A percentile compares a stretch with the other conserved stretches of the same genome.
Evolutionary conservation across 2,888 invertebrate species (phyloP).

Genomic region (Ptycholaimellus sp.): DNA sequence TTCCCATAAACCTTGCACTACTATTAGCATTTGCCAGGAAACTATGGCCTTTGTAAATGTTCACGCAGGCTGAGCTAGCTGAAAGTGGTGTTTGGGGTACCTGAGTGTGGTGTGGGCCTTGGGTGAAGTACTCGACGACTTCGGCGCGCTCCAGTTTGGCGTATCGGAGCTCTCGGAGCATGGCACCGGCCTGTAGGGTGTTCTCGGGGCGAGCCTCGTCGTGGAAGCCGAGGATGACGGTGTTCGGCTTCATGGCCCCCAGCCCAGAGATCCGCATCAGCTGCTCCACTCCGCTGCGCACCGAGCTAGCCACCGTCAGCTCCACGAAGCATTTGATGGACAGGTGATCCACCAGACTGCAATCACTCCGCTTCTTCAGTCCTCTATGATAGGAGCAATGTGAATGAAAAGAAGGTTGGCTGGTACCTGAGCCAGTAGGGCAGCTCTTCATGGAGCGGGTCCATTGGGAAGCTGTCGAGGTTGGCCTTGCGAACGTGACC

Average conservation of each 20-base stretch:
- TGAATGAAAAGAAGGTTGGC: too few relatives aligned
- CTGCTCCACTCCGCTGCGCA: slow-evolving; percentile 72
- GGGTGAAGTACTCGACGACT: slow-evolving; percentile 24
- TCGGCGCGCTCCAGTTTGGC: slow-evolving; percentile 23
- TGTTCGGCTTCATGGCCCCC: slow-evolving; percentile 98
- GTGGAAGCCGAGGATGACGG: slow-evolving; percentile 74
- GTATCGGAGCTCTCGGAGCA: slow-evolving; percentile 4
- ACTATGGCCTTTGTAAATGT: too few relatives aligned
- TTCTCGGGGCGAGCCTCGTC: slow-evolving; percentile 49
- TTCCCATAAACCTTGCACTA: too few relatives aligned
- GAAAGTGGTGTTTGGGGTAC: too few relatives aligned
- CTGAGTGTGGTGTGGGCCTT: slow-evolving; percentile 13
- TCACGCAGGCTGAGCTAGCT: too few relatives aligned
- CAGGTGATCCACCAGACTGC: slow-evolving; percentile 74
- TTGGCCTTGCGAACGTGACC: slow-evolving; percentile 38
- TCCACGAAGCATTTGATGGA: slow-evolving; percentile 90
- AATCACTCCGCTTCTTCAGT: too few relatives aligned
- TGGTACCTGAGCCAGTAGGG: slow-evolving; percentile 73
- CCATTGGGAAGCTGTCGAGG: slow-evolving; percentile 34
- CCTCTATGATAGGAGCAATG: too few relatives aligned
- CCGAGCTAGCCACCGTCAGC: slow-evolving; percentile 55
- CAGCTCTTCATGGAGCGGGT: slow-evolving; percentile 42
- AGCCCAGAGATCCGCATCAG: slow-evolving; percentile 39
- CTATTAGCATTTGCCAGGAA: too few relatives aligned
- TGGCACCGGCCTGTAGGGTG: slow-evolving; percentile 38